Evolutionary conservation across 2,888 invertebrate genomes (phyloP).

Genomic region (Acanthosoma haemorrhoidale): DNA sequence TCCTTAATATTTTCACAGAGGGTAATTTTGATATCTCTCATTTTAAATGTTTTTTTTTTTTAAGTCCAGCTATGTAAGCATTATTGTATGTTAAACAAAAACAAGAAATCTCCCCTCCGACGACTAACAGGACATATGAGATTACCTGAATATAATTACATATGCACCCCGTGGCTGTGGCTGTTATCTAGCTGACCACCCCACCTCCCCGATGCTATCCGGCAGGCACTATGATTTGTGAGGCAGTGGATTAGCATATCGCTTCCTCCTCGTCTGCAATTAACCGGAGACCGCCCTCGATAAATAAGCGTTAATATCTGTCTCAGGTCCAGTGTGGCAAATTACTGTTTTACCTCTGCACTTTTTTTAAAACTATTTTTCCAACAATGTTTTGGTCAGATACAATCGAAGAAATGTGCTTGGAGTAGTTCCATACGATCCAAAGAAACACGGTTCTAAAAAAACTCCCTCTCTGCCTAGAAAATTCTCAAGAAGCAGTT

Average conservation of each 20-base stretch:
- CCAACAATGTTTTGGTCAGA: too few relatives aligned
- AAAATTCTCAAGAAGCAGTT: too few relatives aligned
- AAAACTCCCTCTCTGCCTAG: too few relatives aligned
- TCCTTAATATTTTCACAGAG: too few relatives aligned
- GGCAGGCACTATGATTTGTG: conserved; percentile 16
- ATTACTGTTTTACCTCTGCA: too few relatives aligned
- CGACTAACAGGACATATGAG: background rate
- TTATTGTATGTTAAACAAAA: background rate
- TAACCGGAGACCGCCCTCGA: conserved; percentile 2
- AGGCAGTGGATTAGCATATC: conserved; percentile 22
- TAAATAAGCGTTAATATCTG: conserved; percentile 7
- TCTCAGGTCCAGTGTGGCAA: background rate
- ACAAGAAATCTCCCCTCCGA: background rate
- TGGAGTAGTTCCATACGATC: too few relatives aligned
- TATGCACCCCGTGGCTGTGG: background rate
- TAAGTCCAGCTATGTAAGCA: too few relatives aligned
- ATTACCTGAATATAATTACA: conserved; percentile 14
- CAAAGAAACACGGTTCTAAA: too few relatives aligned
- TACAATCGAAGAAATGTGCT: too few relatives aligned
- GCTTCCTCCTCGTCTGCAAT: conserved; percentile 15
- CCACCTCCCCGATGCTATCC: conserved; percentile 13
- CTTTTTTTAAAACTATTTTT: too few relatives aligned
- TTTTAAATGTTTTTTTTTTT: too few relatives aligned
- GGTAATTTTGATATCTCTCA: too few relatives aligned
- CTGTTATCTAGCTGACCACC: conserved; percentile 12